Conservation (phyloP, 2,797 vertebrate genomes). For the Syngnathus acus region DNA sequence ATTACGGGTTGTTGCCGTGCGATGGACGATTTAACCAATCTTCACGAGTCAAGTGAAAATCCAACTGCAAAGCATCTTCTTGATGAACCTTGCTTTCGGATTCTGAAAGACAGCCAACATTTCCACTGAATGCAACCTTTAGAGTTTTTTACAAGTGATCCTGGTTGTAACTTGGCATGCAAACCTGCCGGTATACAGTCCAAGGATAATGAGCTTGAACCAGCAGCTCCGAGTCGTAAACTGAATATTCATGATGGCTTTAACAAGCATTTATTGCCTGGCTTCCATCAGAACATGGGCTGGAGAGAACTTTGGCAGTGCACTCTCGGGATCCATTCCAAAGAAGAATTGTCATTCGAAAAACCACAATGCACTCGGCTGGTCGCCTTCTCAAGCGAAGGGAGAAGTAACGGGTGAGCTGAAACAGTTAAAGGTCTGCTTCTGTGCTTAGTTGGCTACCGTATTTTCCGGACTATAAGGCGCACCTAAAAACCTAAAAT, state of each 20-base stretch:
- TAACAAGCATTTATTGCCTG: constrained; percentile 68
- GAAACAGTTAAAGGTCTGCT: no score
- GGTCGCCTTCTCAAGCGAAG: neutral
- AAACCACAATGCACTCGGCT: neutral
- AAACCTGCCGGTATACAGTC: constrained; percentile 47
- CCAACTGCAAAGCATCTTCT: constrained; percentile 7
- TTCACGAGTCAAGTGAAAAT: constrained; percentile 15
- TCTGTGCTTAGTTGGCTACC: no score
- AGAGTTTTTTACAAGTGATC: constrained; percentile 46
- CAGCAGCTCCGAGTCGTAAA: constrained; percentile 58
- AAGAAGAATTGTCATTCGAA: neutral
- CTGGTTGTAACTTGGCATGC: constrained; percentile 48
- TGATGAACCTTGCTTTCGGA: neutral
- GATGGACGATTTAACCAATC: constrained; percentile 28
- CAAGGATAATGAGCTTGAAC: constrained; percentile 58
- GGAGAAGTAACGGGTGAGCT: neutral
- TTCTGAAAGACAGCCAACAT: neutral
- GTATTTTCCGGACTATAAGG: no score
- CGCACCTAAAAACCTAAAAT: no score
- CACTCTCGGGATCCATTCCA: constrained; percentile 52
- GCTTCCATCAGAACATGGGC: constrained; percentile 62
- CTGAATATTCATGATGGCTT: constrained; percentile 72
- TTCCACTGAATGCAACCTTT: constrained; percentile 45
- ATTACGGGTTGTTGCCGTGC: constrained; percentile 32
- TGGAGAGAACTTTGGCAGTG: constrained; percentile 62